Evolutionary conservation across 1,140 invertebrate species (phyloP).

Genomic region (Holotrichia oblita): DNA sequence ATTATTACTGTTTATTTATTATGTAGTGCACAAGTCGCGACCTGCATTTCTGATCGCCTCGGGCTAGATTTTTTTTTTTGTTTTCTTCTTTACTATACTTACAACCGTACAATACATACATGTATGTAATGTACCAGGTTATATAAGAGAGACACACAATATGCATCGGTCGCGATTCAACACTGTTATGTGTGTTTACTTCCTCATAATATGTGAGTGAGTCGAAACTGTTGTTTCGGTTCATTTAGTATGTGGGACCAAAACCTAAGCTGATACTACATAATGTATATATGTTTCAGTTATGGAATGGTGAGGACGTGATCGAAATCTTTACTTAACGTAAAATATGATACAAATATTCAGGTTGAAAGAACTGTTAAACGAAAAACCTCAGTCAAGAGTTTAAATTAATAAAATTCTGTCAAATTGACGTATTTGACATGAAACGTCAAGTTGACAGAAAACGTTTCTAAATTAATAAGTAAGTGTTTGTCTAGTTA

Average conservation of each 20-base stretch:
- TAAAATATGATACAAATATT: slow-evolving; percentile 4
- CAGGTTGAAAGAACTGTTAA: too few species aligned
- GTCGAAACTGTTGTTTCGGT: background rate
- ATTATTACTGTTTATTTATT: slow-evolving; percentile 14
- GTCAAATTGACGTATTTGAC: too few species aligned
- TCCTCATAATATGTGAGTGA: background rate
- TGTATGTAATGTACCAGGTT: too few species aligned
- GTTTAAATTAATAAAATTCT: too few species aligned
- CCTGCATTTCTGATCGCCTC: background rate
- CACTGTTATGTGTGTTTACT: slow-evolving; percentile 13
- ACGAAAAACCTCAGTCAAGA: too few species aligned
- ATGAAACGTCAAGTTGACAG: too few species aligned
- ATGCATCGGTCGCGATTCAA: background rate
- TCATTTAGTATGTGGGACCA: background rate
- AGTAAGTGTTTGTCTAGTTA: too few species aligned
- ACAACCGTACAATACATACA: too few species aligned
- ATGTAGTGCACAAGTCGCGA: slow-evolving; percentile 11
- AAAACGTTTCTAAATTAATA: too few species aligned
- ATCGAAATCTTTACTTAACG: background rate
- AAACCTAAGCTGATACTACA: too few species aligned
- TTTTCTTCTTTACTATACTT: too few species aligned
- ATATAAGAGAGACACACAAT: too few species aligned
- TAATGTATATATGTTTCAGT: slow-evolving; percentile 13
- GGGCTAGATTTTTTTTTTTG: background rate
- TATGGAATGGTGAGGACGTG: slow-evolving; percentile 10